These are phyloP conservation scores for Laterallus jamaicensis DNA, from an alignment of 2,113 vertebrate species.

Conservation along the genomic window DNA sequence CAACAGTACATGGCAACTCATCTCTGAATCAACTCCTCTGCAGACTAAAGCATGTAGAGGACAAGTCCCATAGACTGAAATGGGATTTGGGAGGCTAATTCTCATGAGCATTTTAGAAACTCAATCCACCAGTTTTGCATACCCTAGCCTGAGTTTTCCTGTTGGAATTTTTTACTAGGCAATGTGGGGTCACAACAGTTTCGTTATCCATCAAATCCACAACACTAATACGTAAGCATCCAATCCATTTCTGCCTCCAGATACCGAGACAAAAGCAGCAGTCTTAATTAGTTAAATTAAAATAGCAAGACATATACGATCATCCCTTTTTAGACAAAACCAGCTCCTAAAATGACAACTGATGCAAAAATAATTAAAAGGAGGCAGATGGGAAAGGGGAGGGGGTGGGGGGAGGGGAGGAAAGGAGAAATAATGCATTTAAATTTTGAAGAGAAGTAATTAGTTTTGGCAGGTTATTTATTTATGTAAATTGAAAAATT, in stretches of 20 bases:
- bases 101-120: neutral
- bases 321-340: constrained; percentile 74
- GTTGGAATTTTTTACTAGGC: neutral
- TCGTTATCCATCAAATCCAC: neutral
- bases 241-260: constrained; percentile 28
- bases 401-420: constrained; percentile 40
- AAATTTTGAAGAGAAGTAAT: constrained; percentile 78
- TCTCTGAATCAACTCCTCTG: neutral
- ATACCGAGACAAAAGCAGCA: constrained; percentile 67
- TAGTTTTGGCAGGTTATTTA: constrained; percentile 81
- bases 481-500: constrained; percentile 83
- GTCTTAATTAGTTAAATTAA: constrained; percentile 77
- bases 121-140: neutral
- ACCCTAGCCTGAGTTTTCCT: neutral
- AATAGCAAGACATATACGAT: constrained; percentile 70
- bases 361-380: constrained; percentile 80
- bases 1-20: neutral
- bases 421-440: constrained; percentile 75
- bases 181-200: neutral
- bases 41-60: neutral
- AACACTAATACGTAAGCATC: neutral
- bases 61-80: neutral
- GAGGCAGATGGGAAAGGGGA: constrained; percentile 61
- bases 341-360: constrained; percentile 75
- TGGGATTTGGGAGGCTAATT: neutral